phyloP scores from a whole-genome alignment of 2,113 vertebrate species.

The Sialia sialis region DNA sequence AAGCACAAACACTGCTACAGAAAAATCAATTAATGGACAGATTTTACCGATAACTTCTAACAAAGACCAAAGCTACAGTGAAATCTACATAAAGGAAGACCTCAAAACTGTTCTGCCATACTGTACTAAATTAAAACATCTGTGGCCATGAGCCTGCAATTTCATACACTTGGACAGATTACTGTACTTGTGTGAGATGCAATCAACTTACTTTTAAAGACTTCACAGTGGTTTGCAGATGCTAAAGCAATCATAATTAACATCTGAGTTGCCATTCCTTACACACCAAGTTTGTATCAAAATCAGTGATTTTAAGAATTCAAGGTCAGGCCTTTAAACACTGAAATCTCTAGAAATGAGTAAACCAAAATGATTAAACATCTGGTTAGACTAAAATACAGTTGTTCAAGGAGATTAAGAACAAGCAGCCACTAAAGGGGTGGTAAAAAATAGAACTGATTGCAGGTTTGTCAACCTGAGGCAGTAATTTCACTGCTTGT shows the following conservation, averaged over 20 bases:
- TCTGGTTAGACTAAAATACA: constrained; percentile 7
- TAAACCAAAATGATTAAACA: not conserved
- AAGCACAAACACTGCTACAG: not conserved
- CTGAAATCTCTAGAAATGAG: not conserved
- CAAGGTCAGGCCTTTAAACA: not conserved
- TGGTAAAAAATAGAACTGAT: not conserved
- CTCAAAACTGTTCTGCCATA: not conserved
- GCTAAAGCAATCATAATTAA: constrained; percentile 11
- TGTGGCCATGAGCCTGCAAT: not conserved
- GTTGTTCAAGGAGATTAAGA: not conserved
- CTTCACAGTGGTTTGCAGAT: not conserved
- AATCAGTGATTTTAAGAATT: constrained; percentile 3
- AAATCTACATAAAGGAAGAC: not conserved
- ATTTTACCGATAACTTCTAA: not conserved
- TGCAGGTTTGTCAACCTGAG: constrained; percentile 52
- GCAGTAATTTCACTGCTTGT: constrained; percentile 33
- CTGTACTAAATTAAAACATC: constrained; percentile 5
- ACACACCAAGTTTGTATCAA: not conserved
- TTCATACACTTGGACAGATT: not conserved
- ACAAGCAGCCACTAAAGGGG: not conserved
- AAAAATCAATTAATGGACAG: not conserved
- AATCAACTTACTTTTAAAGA: constrained; percentile 19
- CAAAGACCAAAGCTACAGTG: not conserved
- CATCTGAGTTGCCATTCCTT: not conserved
- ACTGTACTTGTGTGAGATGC: not conserved